phyloP scores from a whole-genome alignment of 2,888 invertebrate genomes.

The Tholera decimalis region DNA sequence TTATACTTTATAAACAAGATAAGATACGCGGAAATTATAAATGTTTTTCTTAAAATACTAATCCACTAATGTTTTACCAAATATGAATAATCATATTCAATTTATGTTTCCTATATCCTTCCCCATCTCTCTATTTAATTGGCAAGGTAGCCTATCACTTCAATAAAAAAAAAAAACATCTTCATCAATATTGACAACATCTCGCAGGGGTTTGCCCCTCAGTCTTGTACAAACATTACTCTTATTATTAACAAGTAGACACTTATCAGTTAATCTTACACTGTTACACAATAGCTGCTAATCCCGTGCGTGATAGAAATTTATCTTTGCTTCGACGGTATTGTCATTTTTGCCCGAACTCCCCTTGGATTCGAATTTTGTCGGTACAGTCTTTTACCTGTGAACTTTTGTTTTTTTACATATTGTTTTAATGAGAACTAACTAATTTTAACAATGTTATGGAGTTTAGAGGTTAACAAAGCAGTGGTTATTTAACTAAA shows the following conservation, averaged over 20 bases:
- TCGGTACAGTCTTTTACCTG: conserved; percentile 25
- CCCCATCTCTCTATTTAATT: conserved; percentile 56
- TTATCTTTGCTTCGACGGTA: conserved; percentile 85
- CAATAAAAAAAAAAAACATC: conserved; percentile 70
- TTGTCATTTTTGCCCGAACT: conserved; percentile 78
- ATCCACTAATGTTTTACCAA: neutral
- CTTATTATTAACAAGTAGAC: conserved; percentile 89
- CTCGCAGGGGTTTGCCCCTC: conserved; percentile 67
- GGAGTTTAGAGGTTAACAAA: too few relatives aligned
- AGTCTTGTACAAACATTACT: conserved; percentile 80
- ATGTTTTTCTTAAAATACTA: conserved; percentile 3
- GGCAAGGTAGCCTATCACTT: conserved; percentile 42
- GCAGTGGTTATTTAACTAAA: too few relatives aligned
- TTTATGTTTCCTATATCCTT: conserved; percentile 1
- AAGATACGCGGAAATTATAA: neutral
- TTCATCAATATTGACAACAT: conserved; percentile 78
- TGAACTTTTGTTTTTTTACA: neutral
- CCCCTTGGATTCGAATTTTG: conserved; percentile 67
- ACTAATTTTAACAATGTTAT: neutral
- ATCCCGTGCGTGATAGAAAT: conserved; percentile 89
- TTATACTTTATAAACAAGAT: neutral
- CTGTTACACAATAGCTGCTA: conserved; percentile 86
- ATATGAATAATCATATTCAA: neutral
- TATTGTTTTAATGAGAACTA: conserved; percentile 5
- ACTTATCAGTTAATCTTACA: conserved; percentile 91